phyloP scores from a whole-genome alignment of 2,113 vertebrate species.

The Isurus oxyrinchus region DNA sequence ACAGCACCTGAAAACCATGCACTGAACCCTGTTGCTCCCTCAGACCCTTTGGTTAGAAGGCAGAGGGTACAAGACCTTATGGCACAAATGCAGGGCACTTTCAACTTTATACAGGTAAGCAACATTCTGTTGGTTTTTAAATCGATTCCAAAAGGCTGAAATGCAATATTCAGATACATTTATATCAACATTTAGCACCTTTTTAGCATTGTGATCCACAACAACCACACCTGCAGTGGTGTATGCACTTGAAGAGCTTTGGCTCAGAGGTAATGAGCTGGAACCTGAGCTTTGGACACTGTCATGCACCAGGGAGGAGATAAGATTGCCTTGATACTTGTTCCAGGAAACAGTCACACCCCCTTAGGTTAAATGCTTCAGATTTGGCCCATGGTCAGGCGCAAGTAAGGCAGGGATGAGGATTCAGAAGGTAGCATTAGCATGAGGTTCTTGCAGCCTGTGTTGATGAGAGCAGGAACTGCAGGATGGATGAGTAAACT shows the following conservation, averaged over 20 bases:
- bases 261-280: background rate
- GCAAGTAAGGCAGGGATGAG: background rate
- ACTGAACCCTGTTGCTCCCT: constrained; percentile 62
- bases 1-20: constrained; percentile 67
- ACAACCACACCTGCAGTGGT: background rate
- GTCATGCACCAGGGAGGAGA: background rate
- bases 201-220: background rate
- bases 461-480: background rate
- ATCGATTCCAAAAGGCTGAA: background rate
- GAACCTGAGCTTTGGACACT: background rate
- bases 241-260: background rate
- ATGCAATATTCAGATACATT: no score
- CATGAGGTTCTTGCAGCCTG: background rate
- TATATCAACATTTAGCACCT: background rate
- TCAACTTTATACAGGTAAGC: constrained; percentile 96
- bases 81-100: constrained; percentile 97
- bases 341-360: background rate
- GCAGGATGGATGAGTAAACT: background rate
- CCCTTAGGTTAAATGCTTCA: background rate
- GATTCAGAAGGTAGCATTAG: no score
- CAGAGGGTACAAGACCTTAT: constrained; percentile 95
- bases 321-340: no score
- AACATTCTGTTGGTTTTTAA: background rate
- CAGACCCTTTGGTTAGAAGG: constrained; percentile 84
- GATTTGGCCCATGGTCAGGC: background rate